Conservation (phyloP, 2,113 vertebrate species). For the Cygnus atratus region DNA sequence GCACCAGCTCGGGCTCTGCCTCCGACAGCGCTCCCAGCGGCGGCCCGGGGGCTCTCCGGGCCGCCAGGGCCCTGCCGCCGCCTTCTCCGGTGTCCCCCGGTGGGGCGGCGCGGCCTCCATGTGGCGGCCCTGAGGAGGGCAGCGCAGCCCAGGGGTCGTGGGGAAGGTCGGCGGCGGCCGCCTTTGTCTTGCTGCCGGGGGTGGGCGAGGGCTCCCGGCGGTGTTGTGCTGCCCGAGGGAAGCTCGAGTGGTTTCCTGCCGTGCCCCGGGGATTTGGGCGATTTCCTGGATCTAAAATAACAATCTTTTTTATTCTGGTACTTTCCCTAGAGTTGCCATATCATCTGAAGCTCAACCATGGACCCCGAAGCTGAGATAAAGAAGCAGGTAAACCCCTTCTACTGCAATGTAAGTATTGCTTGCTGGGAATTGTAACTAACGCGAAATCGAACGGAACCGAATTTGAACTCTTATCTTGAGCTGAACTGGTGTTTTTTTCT, state of each 20-base stretch:
- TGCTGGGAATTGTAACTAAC: neutral
- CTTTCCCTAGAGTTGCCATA: neutral
- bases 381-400: slow-evolving; percentile 37
- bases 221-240: neutral
- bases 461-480: neutral
- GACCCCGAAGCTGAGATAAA: neutral
- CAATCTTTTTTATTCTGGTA: neutral
- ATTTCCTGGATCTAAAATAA: neutral
- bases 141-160: too few species aligned
- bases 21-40: slow-evolving; percentile 22
- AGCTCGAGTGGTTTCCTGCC: neutral
- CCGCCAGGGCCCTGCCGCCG: neutral
- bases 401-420: slow-evolving; percentile 53
- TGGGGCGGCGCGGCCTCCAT: too few species aligned
- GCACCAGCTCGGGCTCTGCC: slow-evolving; percentile 45
- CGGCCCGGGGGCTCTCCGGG: neutral
- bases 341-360: neutral
- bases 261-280: too few species aligned
- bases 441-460: neutral
- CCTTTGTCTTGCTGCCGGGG: neutral
- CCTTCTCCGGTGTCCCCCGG: too few species aligned
- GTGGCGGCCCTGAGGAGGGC: too few species aligned
- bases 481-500: neutral
- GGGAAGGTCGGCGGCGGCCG: too few species aligned
- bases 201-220: neutral